phyloP scores from a whole-genome alignment of 2,888 invertebrate species.

The Formica aserva region DNA sequence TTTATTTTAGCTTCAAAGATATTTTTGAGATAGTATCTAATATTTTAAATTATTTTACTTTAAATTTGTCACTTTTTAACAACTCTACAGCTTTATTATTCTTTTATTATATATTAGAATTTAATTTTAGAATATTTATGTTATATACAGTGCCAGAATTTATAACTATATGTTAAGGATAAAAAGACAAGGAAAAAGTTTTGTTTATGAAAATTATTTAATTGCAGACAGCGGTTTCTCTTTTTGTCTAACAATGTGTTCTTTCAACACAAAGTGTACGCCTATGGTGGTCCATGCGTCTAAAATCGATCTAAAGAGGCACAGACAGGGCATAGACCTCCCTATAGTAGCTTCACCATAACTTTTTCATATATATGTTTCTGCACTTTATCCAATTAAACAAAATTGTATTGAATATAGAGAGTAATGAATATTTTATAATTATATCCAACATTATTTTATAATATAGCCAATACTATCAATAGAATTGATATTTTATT shows the following conservation, averaged over 20 bases:
- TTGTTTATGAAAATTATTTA: not conserved
- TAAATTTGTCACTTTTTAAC: not conserved
- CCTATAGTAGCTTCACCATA: conserved; percentile 76
- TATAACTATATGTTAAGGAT: not conserved
- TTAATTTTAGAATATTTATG: not conserved
- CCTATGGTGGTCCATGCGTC: conserved; percentile 81
- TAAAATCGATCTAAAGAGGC: conserved; percentile 83
- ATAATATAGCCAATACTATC: not conserved
- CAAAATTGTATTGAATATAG: not conserved
- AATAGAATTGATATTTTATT: not conserved
- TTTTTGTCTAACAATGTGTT: conserved; percentile 43
- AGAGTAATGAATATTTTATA: not conserved
- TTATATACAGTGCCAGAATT: not conserved
- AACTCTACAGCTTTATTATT: not conserved
- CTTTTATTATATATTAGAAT: not conserved
- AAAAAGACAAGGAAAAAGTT: not conserved
- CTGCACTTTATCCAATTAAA: not conserved
- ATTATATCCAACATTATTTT: not conserved
- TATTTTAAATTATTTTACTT: not conserved
- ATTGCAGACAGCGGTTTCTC: conserved; percentile 40
- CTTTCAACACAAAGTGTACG: conserved; percentile 61
- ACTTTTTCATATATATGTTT: conserved; percentile 60
- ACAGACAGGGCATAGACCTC: conserved; percentile 81
- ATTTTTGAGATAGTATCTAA: not conserved
- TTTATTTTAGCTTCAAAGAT: not conserved